phyloP scores from a whole-genome alignment of 2,113 vertebrate species.

The Nipponia nippon region DNA sequence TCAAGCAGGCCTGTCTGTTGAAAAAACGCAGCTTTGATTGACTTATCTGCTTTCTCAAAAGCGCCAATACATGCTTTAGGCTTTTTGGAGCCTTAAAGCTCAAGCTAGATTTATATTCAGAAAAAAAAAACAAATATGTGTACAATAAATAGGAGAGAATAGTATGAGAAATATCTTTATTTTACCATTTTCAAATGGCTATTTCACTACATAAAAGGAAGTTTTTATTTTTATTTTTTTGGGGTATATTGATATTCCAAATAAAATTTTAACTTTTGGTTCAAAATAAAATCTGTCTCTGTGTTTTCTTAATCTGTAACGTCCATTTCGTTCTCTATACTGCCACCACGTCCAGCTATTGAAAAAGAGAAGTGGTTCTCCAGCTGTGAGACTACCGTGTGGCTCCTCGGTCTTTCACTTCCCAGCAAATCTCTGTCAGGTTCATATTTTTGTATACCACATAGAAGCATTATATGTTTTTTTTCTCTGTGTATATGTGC shows the following conservation, averaged over 20 bases:
- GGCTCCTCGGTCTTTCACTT: background rate
- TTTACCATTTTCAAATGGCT: slow-evolving; percentile 78
- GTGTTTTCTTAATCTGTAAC: background rate
- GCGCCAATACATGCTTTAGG: slow-evolving; percentile 31
- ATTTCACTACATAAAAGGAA: slow-evolving; percentile 75
- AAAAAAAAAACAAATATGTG: slow-evolving; percentile 33
- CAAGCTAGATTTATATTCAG: slow-evolving; percentile 57
- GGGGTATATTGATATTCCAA: slow-evolving; percentile 77
- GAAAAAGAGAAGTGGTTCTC: background rate
- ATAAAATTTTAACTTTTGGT: slow-evolving; percentile 81
- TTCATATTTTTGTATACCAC: background rate
- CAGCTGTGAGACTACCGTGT: accelerated
- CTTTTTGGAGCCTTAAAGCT: slow-evolving; percentile 44
- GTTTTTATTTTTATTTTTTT: slow-evolving; percentile 78
- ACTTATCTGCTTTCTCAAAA: slow-evolving; percentile 49
- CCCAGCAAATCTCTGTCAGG: background rate
- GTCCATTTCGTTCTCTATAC: background rate
- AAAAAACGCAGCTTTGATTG: slow-evolving; percentile 1
- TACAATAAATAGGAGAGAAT: slow-evolving; percentile 60
- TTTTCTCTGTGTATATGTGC: background rate
- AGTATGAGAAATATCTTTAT: slow-evolving; percentile 69
- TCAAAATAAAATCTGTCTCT: slow-evolving; percentile 61
- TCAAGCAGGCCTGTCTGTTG: slow-evolving; percentile 8
- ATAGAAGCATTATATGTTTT: accelerated
- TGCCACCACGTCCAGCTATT: background rate